Evolutionary conservation across 1,140 invertebrate genomes (phyloP).

Genomic region (Akabosia matsudoensis): DNA sequence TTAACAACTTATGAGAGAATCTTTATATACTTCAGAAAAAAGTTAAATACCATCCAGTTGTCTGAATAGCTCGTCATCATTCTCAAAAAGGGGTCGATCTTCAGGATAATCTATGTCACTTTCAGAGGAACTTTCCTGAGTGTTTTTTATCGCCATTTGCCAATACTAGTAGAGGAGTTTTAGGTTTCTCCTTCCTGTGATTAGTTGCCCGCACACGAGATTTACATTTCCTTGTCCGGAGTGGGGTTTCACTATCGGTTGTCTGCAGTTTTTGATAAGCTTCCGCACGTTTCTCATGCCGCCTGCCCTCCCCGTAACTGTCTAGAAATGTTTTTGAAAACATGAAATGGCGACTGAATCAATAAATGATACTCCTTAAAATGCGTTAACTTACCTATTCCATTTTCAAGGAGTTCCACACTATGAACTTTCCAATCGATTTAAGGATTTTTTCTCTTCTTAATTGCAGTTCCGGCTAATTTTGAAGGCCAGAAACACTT

Average conservation of each 20-base stretch:
- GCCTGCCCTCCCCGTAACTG: not conserved
- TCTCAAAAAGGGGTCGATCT: too few species aligned
- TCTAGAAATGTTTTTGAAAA: not conserved
- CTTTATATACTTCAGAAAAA: too few species aligned
- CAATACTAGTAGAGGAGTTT: too few species aligned
- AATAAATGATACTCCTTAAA: not conserved
- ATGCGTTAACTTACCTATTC: not conserved
- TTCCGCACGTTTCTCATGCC: not conserved
- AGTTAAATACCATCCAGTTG: too few species aligned
- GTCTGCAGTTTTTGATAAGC: not conserved
- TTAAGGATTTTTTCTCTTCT: not conserved
- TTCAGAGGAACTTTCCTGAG: too few species aligned
- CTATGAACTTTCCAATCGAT: not conserved
- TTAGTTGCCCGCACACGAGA: too few species aligned
- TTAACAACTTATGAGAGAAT: too few species aligned
- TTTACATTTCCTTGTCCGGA: too few species aligned
- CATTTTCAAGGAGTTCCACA: not conserved
- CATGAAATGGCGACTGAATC: not conserved
- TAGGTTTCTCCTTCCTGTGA: too few species aligned
- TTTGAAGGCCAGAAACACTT: not conserved
- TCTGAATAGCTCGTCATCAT: too few species aligned
- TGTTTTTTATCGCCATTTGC: too few species aligned
- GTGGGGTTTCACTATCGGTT: not conserved
- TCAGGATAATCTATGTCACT: too few species aligned
- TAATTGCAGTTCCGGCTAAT: not conserved